Conservation (phyloP, 2,113 vertebrate species). For the Neodontobutis hainanensis region DNA sequence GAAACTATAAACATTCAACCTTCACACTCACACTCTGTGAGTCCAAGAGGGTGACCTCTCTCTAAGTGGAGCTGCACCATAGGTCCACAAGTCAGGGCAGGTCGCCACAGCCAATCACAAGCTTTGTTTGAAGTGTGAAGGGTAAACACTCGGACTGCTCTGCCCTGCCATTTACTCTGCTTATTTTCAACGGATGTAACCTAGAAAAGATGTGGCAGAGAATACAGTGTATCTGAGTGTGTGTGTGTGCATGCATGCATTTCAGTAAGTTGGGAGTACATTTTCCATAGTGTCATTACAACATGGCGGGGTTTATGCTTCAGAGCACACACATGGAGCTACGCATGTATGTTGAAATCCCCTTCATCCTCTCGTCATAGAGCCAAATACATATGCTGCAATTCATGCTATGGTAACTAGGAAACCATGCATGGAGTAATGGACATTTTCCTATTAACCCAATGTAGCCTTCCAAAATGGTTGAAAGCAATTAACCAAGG, state of each 20-base stretch:
- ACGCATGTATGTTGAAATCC: conserved; percentile 71
- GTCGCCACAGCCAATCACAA: conserved; percentile 75
- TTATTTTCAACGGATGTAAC: conserved; percentile 75
- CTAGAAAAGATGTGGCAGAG: conserved; percentile 49
- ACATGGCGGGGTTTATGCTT: conserved; percentile 72
- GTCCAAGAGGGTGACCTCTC: conserved; percentile 59
- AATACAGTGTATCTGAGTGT: conserved; percentile 46
- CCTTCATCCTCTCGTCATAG: conserved; percentile 64
- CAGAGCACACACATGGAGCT: conserved; percentile 72
- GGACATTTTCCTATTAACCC: conserved; percentile 83
- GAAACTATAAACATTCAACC: conserved; percentile 8
- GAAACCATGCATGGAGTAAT: conserved; percentile 60
- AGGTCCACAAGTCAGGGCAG: conserved; percentile 66
- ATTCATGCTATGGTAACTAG: conserved; percentile 56
- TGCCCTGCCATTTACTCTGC: conserved; percentile 72
- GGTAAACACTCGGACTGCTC: conserved; percentile 71
- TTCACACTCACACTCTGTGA: conserved; percentile 28
- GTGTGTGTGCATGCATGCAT: conserved; percentile 30
- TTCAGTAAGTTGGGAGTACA: conserved; percentile 43
- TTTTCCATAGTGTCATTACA: conserved; percentile 77
- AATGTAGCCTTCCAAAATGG: conserved; percentile 64
- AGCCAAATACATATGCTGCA: conserved; percentile 54
- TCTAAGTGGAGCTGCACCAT: conserved; percentile 70
- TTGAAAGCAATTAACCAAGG: conserved; percentile 82
- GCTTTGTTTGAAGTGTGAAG: conserved; percentile 76